Base-by-base conservation (phyloP, 1,140 invertebrate genomes). In the Nymphalis io region DNA sequence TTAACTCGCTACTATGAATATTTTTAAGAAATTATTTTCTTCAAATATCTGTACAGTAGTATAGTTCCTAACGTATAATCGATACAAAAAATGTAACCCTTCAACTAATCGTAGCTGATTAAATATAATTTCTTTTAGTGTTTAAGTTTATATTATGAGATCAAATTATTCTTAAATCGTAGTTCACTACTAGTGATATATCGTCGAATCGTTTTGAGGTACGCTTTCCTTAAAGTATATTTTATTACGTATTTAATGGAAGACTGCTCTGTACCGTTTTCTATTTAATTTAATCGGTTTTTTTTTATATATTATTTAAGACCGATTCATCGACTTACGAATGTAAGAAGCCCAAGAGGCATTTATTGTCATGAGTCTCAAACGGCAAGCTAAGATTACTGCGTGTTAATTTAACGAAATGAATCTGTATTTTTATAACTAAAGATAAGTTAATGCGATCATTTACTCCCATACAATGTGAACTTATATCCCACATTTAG, bases 41-140 rank as follows among this genome's bases (percentile, higher is more conserved):
- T 79, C 78, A 79, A 81, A 80, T 78, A 79, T 82, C 80, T 91
- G 89, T 91, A 91, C 89, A 91, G 89, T 88, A 89, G 87, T 74
- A 91, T 91, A 91, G 89, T 90, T 91, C 89, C 89, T 90, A 91
- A 89, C 80, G 72, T 88, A 81, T 91, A 91, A 89, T 91, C 88
- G 84, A 88, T 85, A 83, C 83, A 84, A 55, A 89, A 88, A 89
- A 83, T 88, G 86, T 90, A 90, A 86, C 81, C 88, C 82, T 88
- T 82, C 67, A 76, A 87, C 77, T 87, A 84, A 83, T 81, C 51
- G 82, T 88, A 87, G 83, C 57, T 82, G 72, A 70, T 80, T 87
- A 87, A 81, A 80, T 82, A 79, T 78, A 81, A 79, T 82, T 85
- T 80, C 74, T 69, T 83, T 84, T 87, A 84, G 76, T 33, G 61